phyloP scores from a whole-genome alignment of 2,888 invertebrate species.

The Melitaea athalia region DNA sequence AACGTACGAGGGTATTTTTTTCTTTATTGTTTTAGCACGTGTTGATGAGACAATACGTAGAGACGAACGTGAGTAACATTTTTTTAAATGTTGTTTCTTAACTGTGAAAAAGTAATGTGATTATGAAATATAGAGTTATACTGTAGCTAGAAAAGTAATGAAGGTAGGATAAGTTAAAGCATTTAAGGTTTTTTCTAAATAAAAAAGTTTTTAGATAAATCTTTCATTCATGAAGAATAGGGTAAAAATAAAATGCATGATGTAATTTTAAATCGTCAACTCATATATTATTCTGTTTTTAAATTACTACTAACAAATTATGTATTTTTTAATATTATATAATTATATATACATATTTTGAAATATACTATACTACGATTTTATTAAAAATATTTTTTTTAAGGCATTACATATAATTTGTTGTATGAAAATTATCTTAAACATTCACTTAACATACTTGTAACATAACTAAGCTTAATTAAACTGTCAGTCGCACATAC shows the following conservation, averaged over 20 bases:
- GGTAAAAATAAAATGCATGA: no score
- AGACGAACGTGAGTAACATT: slow-evolving; percentile 33
- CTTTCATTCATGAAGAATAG: no score
- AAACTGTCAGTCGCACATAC: slow-evolving; percentile 56
- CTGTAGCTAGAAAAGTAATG: neutral
- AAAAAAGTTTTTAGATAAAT: no score
- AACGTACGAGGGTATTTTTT: slow-evolving; percentile 4
- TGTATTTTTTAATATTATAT: no score
- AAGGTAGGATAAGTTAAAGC: no score
- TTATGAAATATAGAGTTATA: slow-evolving; percentile 19
- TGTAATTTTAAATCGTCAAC: no score
- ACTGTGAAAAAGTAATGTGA: slow-evolving; percentile 26
- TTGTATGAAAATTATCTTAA: slow-evolving; percentile 25
- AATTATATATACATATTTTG: no score
- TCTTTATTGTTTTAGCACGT: slow-evolving; percentile 18
- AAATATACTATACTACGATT: no score
- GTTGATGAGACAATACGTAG: slow-evolving; percentile 28
- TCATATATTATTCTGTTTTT: no score
- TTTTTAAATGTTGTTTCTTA: slow-evolving; percentile 28
- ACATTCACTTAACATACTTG: slow-evolving; percentile 28
- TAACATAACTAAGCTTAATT: slow-evolving; percentile 45
- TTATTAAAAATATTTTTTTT: neutral
- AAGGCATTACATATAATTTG: slow-evolving; percentile 11
- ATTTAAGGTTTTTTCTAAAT: no score
- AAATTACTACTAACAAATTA: no score